Base-by-base conservation (phyloP, 2,113 vertebrate species). In the Cathartes aura region DNA sequence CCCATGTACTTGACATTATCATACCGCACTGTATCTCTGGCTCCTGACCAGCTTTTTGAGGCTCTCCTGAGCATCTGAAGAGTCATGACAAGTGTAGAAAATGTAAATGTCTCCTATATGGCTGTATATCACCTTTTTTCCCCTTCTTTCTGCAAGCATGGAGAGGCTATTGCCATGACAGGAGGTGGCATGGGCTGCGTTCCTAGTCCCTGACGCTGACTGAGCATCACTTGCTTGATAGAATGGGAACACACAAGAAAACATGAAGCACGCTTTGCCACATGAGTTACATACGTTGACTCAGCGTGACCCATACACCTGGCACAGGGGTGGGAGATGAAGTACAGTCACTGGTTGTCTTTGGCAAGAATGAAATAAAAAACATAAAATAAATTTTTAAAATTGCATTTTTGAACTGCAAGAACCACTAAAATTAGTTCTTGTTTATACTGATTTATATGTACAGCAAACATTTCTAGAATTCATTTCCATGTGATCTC, bases 1-100 rank as follows among this genome's bases (percentile, higher is more conserved):
- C 26, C 29, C 32, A 1, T 0, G 4, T 15, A 36, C 17, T 20
- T 12, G 38, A n/a, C 30, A 2, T 26, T 8, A 52, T 16, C 8
- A 3, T 3, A 38, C 8, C 2, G 8, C 34, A 8, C 16, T 19
- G 22, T 4, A 30, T 6, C 52, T 55, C 52, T 38, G 68, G 12
- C 62, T 48, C 45, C 11, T 38, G 26, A 64, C n/a, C 63, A 76
- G 81, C 34, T 55, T 47, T 30, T 18, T 76, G 18, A 84, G n/a
- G 36, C 62, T 62, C 17, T 22, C 23, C 20, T 24, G 40, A 66
- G 71, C n/a, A 24, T 7, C 43, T 38, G 38, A 75, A 26, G 45
- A 55, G 17, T 47, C 36, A 47, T 0, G 1, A 27, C 6, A 42
- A 68, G 15, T 2, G 15, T 0, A n/a, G 23, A 76, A 72, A 72